Evolutionary conservation across 2,797 vertebrate species (phyloP).

Genomic region (Artibeus jamaicensis): DNA sequence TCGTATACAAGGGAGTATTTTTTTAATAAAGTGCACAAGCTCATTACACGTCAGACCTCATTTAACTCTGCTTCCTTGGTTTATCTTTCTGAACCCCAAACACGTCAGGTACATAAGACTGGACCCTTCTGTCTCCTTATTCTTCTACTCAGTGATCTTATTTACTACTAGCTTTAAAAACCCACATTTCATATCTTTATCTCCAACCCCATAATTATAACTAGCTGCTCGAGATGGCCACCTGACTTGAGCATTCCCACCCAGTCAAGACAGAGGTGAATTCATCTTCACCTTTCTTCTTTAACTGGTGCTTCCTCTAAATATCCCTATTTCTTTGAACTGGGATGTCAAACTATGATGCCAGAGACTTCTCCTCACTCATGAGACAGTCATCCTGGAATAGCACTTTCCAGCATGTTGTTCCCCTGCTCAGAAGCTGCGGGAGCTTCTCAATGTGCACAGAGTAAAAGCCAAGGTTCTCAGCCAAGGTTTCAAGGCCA

Average conservation of each 20-base stretch:
- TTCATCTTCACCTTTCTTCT: not conserved
- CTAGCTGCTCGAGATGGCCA: not conserved
- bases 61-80: not conserved
- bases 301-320: not conserved
- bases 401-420: not conserved
- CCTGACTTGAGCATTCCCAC: not conserved
- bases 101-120: not conserved
- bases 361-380: not conserved
- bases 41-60: not conserved
- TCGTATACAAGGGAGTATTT: not conserved
- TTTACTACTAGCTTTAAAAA: conserved; percentile 5
- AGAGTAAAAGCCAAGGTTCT: not conserved
- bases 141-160: not conserved
- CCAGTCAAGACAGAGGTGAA: not conserved
- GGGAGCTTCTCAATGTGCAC: not conserved
- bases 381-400: not conserved
- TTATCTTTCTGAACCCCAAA: not conserved
- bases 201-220: not conserved
- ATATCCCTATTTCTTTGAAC: not conserved
- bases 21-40: not conserved
- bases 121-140: not conserved
- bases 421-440: not conserved
- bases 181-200: not conserved
- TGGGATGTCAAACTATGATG: not conserved
- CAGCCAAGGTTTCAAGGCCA: not conserved